phyloP scores from a whole-genome alignment of 2,797 vertebrate species.

The Malurus splendens region DNA sequence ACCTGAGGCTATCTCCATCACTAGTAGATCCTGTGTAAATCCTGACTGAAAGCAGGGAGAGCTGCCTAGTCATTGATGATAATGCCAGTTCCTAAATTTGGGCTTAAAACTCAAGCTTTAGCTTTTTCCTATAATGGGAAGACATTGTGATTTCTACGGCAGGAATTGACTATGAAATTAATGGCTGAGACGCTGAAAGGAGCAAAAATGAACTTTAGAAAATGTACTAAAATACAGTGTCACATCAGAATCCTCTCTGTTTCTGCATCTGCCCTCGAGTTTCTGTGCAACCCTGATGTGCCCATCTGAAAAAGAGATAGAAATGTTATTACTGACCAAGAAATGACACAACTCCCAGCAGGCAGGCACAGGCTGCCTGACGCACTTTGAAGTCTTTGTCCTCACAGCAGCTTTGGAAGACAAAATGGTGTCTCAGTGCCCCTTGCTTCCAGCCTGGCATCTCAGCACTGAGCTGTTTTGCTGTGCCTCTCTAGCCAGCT shows the following conservation, averaged over 20 bases:
- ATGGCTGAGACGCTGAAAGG: neutral
- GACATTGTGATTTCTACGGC: neutral
- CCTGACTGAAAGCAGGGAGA: neutral
- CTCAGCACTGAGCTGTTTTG: neutral
- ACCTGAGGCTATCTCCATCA: neutral
- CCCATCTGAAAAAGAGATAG: neutral
- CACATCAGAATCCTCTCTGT: neutral
- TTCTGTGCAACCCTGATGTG: neutral
- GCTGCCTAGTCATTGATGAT: neutral
- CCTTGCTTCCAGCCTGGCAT: neutral
- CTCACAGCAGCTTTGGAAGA: neutral
- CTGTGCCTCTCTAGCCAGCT: neutral
- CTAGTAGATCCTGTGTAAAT: neutral
- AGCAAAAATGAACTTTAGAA: rapidly evolving
- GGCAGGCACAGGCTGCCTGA: neutral
- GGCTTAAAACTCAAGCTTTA: neutral
- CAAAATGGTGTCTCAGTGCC: neutral
- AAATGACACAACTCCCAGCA: neutral
- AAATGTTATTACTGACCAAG: neutral
- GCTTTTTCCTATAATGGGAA: neutral
- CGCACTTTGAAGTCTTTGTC: neutral
- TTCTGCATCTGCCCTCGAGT: neutral
- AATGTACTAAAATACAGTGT: neutral
- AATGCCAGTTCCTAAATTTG: neutral
- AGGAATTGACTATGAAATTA: neutral